Percentiles rank a stretch among this genome's conserved stretches.
phyloP scores from a whole-genome alignment of 2,888 invertebrate species.

The Myopa testacea region DNA sequence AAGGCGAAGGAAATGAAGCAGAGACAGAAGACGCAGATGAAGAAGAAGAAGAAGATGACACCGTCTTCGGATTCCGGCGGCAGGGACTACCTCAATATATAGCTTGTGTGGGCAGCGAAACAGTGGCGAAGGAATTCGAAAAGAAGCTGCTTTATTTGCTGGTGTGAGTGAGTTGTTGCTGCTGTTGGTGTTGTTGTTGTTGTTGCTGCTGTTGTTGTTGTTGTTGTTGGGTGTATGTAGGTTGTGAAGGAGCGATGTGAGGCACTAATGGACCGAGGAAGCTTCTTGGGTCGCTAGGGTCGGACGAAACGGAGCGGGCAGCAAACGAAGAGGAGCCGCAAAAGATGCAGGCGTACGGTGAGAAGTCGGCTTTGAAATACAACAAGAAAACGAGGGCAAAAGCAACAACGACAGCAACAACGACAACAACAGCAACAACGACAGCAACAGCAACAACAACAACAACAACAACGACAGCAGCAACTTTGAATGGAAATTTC shows the following conservation, averaged over 20 bases:
- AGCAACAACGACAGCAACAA: constrained; percentile 1
- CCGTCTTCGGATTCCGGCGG: not conserved
- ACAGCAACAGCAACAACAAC: constrained; percentile 15
- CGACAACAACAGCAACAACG: constrained; percentile 10
- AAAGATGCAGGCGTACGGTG: not conserved
- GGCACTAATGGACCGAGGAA: not conserved
- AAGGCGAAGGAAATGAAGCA: constrained; percentile 23
- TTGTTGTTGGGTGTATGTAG: not conserved
- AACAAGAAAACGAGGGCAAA: constrained; percentile 1
- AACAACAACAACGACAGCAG: constrained; percentile 10
- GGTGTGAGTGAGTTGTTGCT: not conserved
- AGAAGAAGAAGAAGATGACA: not conserved
- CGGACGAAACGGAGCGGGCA: not conserved
- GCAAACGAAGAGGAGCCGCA: not conserved
- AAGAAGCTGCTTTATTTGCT: no score
- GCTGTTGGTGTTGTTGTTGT: not conserved
- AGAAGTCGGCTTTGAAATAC: not conserved
- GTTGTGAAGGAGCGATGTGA: not conserved
- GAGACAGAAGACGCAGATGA: constrained; percentile 10
- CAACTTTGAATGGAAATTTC: not conserved
- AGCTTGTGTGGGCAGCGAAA: constrained; percentile 1
- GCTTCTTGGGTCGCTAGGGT: not conserved
- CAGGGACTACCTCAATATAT: constrained; percentile 28
- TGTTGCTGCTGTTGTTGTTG: not conserved
- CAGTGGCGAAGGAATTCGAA: no score